These are phyloP conservation scores for Rhinichthys osculus DNA, from an alignment of 2,797 vertebrate genomes.

Conservation along the genomic window DNA sequence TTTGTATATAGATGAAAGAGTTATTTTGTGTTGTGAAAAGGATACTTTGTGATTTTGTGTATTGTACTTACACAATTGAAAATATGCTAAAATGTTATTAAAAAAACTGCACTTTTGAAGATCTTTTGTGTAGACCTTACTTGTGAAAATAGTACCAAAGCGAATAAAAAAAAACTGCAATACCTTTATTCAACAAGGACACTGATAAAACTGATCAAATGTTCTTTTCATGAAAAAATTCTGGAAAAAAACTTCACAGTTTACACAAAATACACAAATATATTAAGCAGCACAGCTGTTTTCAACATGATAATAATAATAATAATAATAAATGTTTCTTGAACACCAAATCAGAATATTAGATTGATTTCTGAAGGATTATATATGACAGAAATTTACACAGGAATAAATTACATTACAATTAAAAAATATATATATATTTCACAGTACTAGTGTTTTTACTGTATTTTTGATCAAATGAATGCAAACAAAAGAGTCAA, in stretches of 20 bases:
- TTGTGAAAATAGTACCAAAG: too few relatives aligned
- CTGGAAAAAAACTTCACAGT: neutral
- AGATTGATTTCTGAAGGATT: neutral
- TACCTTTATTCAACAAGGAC: neutral
- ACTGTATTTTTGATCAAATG: neutral
- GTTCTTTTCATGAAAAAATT: neutral
- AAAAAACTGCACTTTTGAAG: too few relatives aligned
- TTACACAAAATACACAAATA: too few relatives aligned
- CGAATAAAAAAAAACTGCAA: neutral
- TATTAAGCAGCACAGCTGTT: too few relatives aligned
- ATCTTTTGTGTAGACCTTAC: too few relatives aligned
- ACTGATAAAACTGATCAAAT: neutral
- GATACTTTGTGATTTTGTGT: too few relatives aligned
- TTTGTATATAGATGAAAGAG: too few relatives aligned
- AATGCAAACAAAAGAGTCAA: neutral
- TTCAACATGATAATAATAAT: neutral
- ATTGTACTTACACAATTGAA: too few relatives aligned
- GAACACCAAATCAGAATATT: neutral
- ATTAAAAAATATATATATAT: neutral
- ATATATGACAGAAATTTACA: neutral
- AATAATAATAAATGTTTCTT: neutral
- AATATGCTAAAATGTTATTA: too few relatives aligned
- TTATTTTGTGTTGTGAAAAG: too few relatives aligned
- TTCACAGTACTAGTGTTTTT: neutral
- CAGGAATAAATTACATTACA: neutral